Evolutionary conservation across 1,140 invertebrate species (phyloP).

Genomic region (Bombus terrestris): DNA sequence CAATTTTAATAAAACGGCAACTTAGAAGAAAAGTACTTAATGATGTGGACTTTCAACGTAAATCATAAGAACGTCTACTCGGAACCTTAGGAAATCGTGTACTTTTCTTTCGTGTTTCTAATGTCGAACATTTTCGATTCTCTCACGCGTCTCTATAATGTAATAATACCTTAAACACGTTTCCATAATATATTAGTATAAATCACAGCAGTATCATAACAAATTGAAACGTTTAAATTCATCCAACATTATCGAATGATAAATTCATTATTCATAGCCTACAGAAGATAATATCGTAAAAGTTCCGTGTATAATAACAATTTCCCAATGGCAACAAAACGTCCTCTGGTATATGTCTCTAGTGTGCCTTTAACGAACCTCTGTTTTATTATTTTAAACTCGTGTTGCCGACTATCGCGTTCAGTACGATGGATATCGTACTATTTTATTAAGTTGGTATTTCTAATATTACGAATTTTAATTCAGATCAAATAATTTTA

Average conservation of each 20-base stretch:
- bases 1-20: too few species aligned
- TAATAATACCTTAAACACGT: too few species aligned
- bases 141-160: too few species aligned
- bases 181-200: background rate
- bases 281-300: background rate
- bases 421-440: background rate
- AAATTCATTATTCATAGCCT: background rate
- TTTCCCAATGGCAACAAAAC: background rate
- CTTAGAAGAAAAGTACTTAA: too few species aligned
- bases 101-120: too few species aligned
- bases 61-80: too few species aligned
- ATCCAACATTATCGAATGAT: background rate
- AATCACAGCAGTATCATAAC: background rate
- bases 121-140: too few species aligned
- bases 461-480: background rate
- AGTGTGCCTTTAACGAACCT: background rate
- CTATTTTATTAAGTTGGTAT: background rate
- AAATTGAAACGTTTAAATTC: background rate
- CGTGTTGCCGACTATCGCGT: background rate
- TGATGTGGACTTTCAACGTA: too few species aligned
- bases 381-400: background rate
- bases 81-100: too few species aligned
- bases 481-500: too few species aligned
- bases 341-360: background rate
- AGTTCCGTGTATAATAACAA: background rate